Base-by-base conservation (phyloP, 1,140 invertebrate genomes). In the Venustaconcha ellipsiformis region DNA sequence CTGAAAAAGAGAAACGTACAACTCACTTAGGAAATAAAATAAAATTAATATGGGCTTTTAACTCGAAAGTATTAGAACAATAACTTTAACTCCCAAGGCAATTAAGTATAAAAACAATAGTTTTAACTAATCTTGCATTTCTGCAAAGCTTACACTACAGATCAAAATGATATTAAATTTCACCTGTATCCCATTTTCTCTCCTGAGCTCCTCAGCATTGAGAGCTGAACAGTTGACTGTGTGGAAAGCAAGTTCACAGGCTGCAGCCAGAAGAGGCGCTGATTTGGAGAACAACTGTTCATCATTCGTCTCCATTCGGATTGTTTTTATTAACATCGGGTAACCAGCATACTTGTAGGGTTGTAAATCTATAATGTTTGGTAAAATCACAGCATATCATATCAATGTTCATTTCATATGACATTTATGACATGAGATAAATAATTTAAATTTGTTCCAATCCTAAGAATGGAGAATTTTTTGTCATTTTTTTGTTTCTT, bases 301-400 rank as follows among this genome's bases (percentile, higher is more conserved):
- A 85, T 99, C 97, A 57, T 94, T 93, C 0, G 97, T 96, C 91
- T 99, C 98, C 86, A 99, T 90, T 84, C 94, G 93, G 71, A 99
- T 97, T 0, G 98, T 99, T 90, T 97, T 97, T 56, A 99, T 96
- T 14, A 99, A 91, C 91, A 99, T 97, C 0, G 96, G 96, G 92
- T 99, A 99, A 8, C 99, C 99, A 67, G 99, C 96, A 91, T 99
- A 99, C 90, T 99, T 99, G 91, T 99, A 99, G 6, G 97, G 97
- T 76, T 95, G 93, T 57, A 99, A 90, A 78, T 96, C 96, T 96
- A 82, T 82, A 76, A 90, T 89, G 37, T 48, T 48, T 48, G 37
- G 37, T 48, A 1, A 48, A 48, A 48, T 8, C 6, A 62, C 23
- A 68, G 30, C 26, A 70, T 60, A 13, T 26, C 48, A 63, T 8